phyloP scores from a whole-genome alignment of 2,888 invertebrate species.

The Phorcus lineatus region DNA sequence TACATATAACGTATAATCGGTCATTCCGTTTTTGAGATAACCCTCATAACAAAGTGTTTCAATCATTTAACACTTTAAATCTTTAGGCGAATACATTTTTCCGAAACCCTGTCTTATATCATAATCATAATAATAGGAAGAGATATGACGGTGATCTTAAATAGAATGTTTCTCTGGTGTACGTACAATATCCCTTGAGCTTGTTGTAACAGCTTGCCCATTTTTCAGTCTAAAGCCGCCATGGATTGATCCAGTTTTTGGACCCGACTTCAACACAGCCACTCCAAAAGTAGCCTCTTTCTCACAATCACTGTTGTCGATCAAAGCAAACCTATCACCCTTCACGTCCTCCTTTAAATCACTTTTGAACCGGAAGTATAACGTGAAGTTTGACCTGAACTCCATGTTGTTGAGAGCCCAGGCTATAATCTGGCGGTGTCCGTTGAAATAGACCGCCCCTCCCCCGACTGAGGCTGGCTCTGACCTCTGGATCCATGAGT shows the following conservation, averaged over 20 bases:
- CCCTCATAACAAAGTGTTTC: no score
- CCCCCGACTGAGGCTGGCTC: constrained; percentile 32
- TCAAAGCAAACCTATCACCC: constrained; percentile 33
- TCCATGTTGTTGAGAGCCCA: constrained; percentile 53
- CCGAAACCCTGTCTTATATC: no score
- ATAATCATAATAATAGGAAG: no score
- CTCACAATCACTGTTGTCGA: constrained; percentile 51
- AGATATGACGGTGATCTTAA: background rate
- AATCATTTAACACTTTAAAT: no score
- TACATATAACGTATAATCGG: no score
- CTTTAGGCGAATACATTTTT: no score
- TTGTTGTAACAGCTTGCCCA: constrained; percentile 37
- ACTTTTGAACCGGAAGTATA: constrained; percentile 41
- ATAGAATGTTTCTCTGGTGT: background rate
- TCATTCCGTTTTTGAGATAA: no score
- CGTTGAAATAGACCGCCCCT: constrained; percentile 38
- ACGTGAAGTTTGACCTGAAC: constrained; percentile 44
- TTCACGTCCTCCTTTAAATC: background rate
- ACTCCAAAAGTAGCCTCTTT: constrained; percentile 48
- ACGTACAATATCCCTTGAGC: constrained; percentile 38
- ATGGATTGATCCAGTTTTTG: constrained; percentile 32
- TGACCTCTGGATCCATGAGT: constrained; percentile 26
- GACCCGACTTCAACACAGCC: constrained; percentile 33
- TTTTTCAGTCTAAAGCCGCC: constrained; percentile 45
- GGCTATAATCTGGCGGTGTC: constrained; percentile 35